Base-by-base conservation (phyloP, 2,888 invertebrate genomes). In the Buathra laborator region DNA sequence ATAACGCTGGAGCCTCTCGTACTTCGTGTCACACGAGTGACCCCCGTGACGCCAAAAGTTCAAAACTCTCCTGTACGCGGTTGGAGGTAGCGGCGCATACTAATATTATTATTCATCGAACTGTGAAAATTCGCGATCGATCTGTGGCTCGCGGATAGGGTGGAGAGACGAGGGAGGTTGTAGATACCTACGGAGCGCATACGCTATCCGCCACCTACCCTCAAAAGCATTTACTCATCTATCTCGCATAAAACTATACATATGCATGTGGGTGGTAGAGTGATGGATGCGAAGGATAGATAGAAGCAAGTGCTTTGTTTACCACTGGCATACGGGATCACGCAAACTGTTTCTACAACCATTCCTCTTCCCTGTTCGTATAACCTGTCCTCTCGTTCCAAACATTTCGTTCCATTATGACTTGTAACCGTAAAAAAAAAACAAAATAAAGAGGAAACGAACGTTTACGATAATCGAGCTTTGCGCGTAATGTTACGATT, bases 231-330 rank as follows among this genome's bases (percentile, higher is more conserved):
- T 84, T 81, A 67, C 76, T 68, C 66, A 14, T 66, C 59, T 53
- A 66, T 66, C 56, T 70, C 10, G 74, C 48, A 66, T 59, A 78
- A 68, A 75, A 56, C 56, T 74, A 79, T 44, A 48, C 64, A 81
- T 81, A 83, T 66, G 72, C 46, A 76, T 80, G 51, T 14, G 12
- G 59, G 78, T 71, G 67, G 84, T 77, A 85, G 76, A 71, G 87
- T 89, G 88, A 89, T 89, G 89, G 89, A 90, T 89, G 87, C 86
- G 66, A 67, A 37, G 86, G 85, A 75, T 75, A 89, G 89, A 90
- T 89, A 89, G 85, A 62, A 66, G 88, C 89, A 86, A 90, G 88
- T 88, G 89, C 89, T 90, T 89, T 89, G 89, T 90, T 90, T 89
- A 88, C 89, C 88, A 81, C 87, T 85, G 85, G 84, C 86, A 82